phyloP scores from a whole-genome alignment of 2,113 vertebrate species.

The Microtus montanus region DNA sequence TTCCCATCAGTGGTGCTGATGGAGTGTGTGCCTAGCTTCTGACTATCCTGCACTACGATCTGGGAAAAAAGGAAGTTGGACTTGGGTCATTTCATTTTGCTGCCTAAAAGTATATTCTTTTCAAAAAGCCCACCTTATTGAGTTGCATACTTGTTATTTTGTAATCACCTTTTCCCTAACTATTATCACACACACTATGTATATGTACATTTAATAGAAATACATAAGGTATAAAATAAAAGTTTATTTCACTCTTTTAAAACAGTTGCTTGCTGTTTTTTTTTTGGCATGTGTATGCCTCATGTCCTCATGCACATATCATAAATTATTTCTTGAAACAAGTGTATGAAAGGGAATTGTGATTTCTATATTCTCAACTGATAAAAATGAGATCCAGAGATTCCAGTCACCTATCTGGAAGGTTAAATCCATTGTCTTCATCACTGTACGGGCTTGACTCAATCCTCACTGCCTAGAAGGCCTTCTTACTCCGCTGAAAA shows the following conservation, averaged over 20 bases:
- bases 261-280: background rate
- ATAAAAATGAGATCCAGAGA: background rate
- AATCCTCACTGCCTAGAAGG: background rate
- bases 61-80: background rate
- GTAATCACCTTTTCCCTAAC: background rate
- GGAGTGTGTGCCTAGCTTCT: background rate
- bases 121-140: background rate
- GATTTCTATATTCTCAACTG: background rate
- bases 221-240: background rate
- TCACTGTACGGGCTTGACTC: background rate
- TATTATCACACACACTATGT: background rate
- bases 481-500: background rate
- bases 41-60: background rate
- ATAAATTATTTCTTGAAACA: background rate
- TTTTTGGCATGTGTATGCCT: background rate
- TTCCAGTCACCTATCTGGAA: background rate
- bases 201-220: background rate
- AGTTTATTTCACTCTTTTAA: background rate
- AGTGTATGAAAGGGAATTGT: background rate
- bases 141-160: constrained; percentile 1
- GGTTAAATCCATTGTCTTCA: background rate
- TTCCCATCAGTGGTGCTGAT: background rate
- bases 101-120: background rate
- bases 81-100: background rate
- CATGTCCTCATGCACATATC: background rate